Percentiles rank a stretch among this genome's conserved stretches.
Evolutionary conservation across 2,797 vertebrate species (phyloP).

Genomic region (Tokudaia muenninki): DNA sequence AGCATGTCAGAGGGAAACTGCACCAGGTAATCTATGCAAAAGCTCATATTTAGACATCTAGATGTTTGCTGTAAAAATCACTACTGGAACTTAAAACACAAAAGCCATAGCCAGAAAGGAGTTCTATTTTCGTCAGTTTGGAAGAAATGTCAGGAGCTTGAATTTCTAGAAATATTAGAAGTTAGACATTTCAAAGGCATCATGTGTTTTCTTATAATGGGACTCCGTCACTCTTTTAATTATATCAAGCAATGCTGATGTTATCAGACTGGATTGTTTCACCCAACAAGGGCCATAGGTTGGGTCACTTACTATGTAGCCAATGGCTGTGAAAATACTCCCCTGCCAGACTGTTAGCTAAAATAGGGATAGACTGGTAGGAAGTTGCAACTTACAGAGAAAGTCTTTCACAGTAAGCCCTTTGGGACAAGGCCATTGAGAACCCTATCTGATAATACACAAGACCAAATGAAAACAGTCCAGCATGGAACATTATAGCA

Average conservation of each 20-base stretch:
- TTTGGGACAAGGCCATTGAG: background rate
- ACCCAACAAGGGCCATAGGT: conserved; percentile 18
- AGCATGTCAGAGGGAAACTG: background rate
- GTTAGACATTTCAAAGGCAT: conserved; percentile 69
- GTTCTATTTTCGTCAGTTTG: conserved; percentile 72
- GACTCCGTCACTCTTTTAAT: conserved; percentile 74
- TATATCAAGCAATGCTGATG: conserved; percentile 59
- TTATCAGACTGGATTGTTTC: conserved; percentile 19
- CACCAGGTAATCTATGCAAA: conserved; percentile 70
- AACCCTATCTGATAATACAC: conserved; percentile 37
- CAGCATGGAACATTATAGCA: background rate
- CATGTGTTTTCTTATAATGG: conserved; percentile 76
- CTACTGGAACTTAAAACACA: conserved; percentile 74
- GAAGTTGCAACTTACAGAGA: conserved; percentile 38
- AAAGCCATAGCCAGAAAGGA: conserved; percentile 29
- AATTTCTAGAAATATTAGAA: conserved; percentile 77
- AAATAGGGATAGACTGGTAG: conserved; percentile 52
- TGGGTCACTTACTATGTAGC: conserved; percentile 13
- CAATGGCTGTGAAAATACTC: conserved; percentile 64
- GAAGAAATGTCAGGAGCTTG: conserved; percentile 63
- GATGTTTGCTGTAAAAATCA: conserved; percentile 76
- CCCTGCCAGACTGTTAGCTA: background rate
- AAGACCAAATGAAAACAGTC: conserved; percentile 43
- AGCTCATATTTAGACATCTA: conserved; percentile 75
- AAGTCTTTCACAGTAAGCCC: conserved; percentile 41